Base-by-base conservation (phyloP, 1,140 invertebrate genomes). In the Teleogryllus occipitalis region DNA sequence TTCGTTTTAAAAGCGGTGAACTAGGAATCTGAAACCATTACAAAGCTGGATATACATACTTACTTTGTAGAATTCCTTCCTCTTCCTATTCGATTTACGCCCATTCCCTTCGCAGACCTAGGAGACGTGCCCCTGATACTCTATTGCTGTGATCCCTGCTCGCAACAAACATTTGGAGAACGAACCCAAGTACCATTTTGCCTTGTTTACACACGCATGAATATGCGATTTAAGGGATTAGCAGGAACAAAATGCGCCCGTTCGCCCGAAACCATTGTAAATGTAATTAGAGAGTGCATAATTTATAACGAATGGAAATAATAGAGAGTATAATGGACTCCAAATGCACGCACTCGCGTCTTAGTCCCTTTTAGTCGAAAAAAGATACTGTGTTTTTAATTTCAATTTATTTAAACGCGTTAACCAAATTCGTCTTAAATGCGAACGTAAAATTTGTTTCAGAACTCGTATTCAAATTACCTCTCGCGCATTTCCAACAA, bases 311-410 rank as follows among this genome's bases (percentile, higher is more conserved):
- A 65, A 18, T 65, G 54, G 10, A 65, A 65, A 65, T 65, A 65
- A 65, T 65, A 65, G 54, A 65, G 54, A 10, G 10, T 65, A 65
- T 65, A 65, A 65, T 65, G 54, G 54, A 65, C 54, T 39, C 27
- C 27, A 39, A 39, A 39, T 39, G 27, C 27, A 39, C 54, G 2
- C 54, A 14, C 10, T 18, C 54, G 10, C 18, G 54, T 65, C 54
- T 65, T 65, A 65, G 54, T 65, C 54, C 54, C 54, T 18, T 65
- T 65, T 65, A 14, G 18, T 14, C 10, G 10, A 14, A 18, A 18
- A 65, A 65, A 65, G 54, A 65, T 10, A 65, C 54, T 65, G 54
- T 65, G 54, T 65, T 65, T 65, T 65, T 65, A 65, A 65, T 65
- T 65, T 18, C 54, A 10, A 65, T 65, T 65, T 65, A 65, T 65